These are phyloP conservation scores for Limulus polyphemus DNA, from an alignment of 2,888 invertebrate genomes.

Conservation along the genomic window DNA sequence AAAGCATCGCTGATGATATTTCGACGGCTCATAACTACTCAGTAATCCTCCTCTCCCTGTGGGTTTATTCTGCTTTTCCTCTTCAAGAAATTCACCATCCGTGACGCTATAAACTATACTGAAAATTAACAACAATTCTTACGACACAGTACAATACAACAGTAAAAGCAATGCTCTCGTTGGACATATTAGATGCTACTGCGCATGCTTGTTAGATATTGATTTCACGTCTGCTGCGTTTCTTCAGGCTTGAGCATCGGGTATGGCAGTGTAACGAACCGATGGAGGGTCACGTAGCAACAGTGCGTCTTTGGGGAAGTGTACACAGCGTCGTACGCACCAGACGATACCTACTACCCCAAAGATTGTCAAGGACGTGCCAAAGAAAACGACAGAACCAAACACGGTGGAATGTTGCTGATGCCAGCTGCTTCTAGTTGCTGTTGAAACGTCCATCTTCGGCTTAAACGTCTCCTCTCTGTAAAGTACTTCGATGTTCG, in stretches of 20 bases:
- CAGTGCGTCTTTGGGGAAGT: slow-evolving; percentile 31
- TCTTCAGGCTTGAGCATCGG: slow-evolving; percentile 30
- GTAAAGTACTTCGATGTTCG: background rate
- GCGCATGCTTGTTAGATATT: no score
- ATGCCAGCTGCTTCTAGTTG: slow-evolving; percentile 1
- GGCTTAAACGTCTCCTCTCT: background rate
- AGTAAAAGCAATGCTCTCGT: no score
- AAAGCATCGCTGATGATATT: no score
- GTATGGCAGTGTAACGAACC: slow-evolving; percentile 33
- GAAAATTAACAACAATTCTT: no score
- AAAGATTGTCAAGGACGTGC: slow-evolving; percentile 33
- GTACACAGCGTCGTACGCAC: slow-evolving; percentile 34
- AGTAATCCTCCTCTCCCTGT: no score
- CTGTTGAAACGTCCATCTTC: background rate
- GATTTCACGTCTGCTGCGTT: no score
- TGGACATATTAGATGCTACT: no score
- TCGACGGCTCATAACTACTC: no score
- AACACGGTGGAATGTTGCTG: slow-evolving; percentile 22
- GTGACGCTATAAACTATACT: no score
- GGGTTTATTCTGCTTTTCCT: no score
- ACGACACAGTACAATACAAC: no score
- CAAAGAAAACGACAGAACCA: slow-evolving; percentile 34
- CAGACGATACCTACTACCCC: slow-evolving; percentile 33
- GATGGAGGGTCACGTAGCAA: slow-evolving; percentile 32
- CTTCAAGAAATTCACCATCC: no score